Conservation (phyloP, 2,888 invertebrate genomes). For the Campaea margaritaria region DNA sequence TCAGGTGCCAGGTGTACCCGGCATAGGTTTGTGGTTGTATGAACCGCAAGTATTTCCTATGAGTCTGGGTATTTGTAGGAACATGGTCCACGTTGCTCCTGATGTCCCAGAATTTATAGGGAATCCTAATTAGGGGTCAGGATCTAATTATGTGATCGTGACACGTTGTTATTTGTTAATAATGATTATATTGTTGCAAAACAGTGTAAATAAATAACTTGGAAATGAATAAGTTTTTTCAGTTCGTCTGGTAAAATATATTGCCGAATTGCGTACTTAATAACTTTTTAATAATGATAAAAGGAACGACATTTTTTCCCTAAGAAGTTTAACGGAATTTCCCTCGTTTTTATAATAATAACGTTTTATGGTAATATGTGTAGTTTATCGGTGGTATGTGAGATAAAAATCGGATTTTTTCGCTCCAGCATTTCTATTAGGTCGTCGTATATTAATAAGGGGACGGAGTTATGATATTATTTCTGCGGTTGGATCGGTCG, state of each 20-base stretch:
- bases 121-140: no score
- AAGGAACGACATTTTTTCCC: conserved; percentile 51
- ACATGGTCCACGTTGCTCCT: no score
- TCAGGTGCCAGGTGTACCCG: no score
- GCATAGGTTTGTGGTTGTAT: no score
- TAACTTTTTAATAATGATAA: conserved; percentile 68
- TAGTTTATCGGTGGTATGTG: conserved; percentile 58
- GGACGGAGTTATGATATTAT: conserved; percentile 37
- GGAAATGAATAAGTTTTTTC: no score
- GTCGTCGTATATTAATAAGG: conserved; percentile 42
- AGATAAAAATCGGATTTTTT: conserved; percentile 45
- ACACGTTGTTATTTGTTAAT: no score
- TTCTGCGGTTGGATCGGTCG: conserved; percentile 20
- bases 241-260: conserved; percentile 46
- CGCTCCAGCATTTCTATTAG: conserved; percentile 42
- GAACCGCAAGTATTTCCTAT: no score
- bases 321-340: conserved; percentile 62
- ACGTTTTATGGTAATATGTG: conserved; percentile 55
- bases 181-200: no score
- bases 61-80: no score
- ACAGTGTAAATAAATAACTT: no score
- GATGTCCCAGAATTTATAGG: no score
- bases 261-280: conserved; percentile 51
- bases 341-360: conserved; percentile 54
- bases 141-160: no score